Evolutionary conservation across 2,888 invertebrate genomes (phyloP).

Genomic region (Limenitis camilla): DNA sequence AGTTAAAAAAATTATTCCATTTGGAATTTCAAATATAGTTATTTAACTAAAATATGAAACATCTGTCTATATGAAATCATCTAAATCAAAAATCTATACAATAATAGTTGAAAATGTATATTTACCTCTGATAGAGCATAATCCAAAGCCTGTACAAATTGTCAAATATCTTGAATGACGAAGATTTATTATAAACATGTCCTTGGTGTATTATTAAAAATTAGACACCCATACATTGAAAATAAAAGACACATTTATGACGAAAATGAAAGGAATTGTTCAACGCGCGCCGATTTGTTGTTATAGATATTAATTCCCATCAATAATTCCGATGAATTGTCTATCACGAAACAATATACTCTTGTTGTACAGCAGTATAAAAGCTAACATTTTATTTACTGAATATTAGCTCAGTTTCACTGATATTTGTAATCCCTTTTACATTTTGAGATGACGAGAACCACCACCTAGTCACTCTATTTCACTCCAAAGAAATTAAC

Average conservation of each 20-base stretch:
- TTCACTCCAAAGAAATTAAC: constrained; percentile 3
- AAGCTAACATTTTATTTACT: too few relatives aligned
- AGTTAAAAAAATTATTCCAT: too few relatives aligned
- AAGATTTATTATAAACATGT: constrained; percentile 70
- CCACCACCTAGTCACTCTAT: constrained; percentile 19
- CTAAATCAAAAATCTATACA: constrained; percentile 54
- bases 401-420: not conserved
- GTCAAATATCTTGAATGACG: constrained; percentile 59
- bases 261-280: constrained; percentile 13
- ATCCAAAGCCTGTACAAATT: constrained; percentile 56
- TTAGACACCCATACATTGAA: constrained; percentile 52
- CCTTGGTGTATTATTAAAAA: constrained; percentile 60
- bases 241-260: constrained; percentile 29
- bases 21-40: too few relatives aligned
- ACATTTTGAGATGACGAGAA: constrained; percentile 19
- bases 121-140: constrained; percentile 63
- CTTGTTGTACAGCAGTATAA: not conserved
- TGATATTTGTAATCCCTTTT: constrained; percentile 9
- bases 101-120: constrained; percentile 25
- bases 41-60: too few relatives aligned
- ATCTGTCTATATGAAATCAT: constrained; percentile 59
- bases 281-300: too few relatives aligned
- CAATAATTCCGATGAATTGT: constrained; percentile 16
- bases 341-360: constrained; percentile 6
- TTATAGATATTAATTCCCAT: too few relatives aligned